Base-by-base conservation (phyloP, 2,797 vertebrate genomes). In the Falco berigora region DNA sequence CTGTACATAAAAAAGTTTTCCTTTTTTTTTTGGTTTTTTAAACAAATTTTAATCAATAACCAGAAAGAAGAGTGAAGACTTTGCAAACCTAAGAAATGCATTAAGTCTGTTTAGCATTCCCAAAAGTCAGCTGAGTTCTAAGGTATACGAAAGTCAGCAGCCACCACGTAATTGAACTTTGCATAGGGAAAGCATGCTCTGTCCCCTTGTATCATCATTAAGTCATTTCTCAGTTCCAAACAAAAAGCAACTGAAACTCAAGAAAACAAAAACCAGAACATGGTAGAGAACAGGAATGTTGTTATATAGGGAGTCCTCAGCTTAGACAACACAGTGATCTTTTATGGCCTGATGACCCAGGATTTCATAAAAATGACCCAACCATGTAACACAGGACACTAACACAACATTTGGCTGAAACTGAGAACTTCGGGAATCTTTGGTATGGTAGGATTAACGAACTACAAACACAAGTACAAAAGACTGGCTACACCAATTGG, bases 231-330 rank as follows among this genome's bases (percentile, higher is more conserved):
- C 21, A 46, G 13, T 42, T 67, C 21, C 36, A 10, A 82, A 40
- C 20, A 63, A 93, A 93, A 96, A 59, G 17, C 36, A 85, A 69
- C 7, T 64, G 22, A 81, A 91, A 81, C 30, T 73, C 38, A 66
- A 50, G 28, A 62, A 64, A 92, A 66, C 11, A 20, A 74, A 53
- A n/a, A 42, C 5, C 4, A 69, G 23, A 79, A 55, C 10, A 47
- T 0, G 3, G 25, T 2, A 49, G 9, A 85, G 28, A 61, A 85
- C 14, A 67, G 38, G 10, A 73, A 63, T 24, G 9, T 46, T 55
- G 18, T 71, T 68, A 72, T 14, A 47, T 0, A 87, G 30, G 36
- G 44, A 81, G 20, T 36, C 30, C 30, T 84, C 44, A 47, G 44
- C 34, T 86, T 59, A 61, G 44, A 79, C 8, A 78, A 32, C 8